A percentile compares a stretch with the other conserved stretches of the same genome.
These are phyloP conservation scores for Amblyjoppa fuscipennis DNA, from an alignment of 2,888 invertebrate species.

Conservation along the genomic window DNA sequence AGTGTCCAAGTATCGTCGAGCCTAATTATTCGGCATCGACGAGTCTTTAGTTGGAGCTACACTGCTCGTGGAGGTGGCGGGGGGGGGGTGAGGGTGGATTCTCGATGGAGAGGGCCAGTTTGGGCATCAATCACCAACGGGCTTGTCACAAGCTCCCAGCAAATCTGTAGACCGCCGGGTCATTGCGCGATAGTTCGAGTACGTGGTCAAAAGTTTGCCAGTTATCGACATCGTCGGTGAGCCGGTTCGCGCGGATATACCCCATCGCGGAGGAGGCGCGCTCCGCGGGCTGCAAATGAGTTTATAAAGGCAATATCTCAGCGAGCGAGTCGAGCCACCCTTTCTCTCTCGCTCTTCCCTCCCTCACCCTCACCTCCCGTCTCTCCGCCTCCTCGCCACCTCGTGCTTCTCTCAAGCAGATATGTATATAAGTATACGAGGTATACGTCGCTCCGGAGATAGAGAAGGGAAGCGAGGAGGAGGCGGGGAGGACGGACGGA, in stretches of 20 bases:
- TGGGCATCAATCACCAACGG: slow-evolving; percentile 79
- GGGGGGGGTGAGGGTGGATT: slow-evolving; percentile 37
- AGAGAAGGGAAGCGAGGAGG: slow-evolving; percentile 15
- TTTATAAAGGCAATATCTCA: slow-evolving; percentile 84
- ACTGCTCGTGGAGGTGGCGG: slow-evolving; percentile 26
- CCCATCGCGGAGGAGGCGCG: slow-evolving; percentile 64
- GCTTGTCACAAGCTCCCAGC: slow-evolving; percentile 73
- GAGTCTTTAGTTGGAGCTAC: slow-evolving; percentile 77
- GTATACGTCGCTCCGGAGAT: slow-evolving; percentile 46
- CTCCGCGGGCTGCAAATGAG: slow-evolving; percentile 84
- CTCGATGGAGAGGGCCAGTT: slow-evolving; percentile 39
- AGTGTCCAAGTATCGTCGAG: slow-evolving; percentile 78
- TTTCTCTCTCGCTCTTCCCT: slow-evolving; percentile 57
- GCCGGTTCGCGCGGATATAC: slow-evolving; percentile 48
- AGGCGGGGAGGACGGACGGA: neutral
- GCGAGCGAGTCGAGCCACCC: slow-evolving; percentile 72
- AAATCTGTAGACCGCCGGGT: slow-evolving; percentile 59
- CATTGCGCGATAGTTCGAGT: slow-evolving; percentile 27
- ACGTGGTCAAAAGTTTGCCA: slow-evolving; percentile 65
- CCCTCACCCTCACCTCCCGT: slow-evolving; percentile 49
- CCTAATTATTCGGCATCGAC: slow-evolving; percentile 82
- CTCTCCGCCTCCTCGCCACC: slow-evolving; percentile 63
- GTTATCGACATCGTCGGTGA: slow-evolving; percentile 49
- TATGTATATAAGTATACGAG: slow-evolving; percentile 55
- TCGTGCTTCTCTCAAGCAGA: slow-evolving; percentile 58